Percentiles rank a stretch among this genome's conserved stretches.
These are phyloP conservation scores for Drosophila histrio DNA, from an alignment of 2,888 invertebrate genomes.

Conservation along the genomic window DNA sequence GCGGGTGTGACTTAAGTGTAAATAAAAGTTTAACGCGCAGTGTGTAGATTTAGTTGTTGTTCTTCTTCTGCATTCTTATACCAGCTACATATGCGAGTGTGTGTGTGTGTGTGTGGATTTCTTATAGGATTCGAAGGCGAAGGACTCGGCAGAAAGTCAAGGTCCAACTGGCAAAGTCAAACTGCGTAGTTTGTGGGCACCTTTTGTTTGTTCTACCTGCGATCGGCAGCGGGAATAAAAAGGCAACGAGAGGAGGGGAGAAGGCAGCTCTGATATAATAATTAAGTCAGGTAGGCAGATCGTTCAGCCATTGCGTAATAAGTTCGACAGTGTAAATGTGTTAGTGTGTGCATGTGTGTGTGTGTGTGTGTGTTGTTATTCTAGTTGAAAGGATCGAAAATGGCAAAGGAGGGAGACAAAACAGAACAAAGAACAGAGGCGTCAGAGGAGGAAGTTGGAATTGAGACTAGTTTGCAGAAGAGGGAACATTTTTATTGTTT, in stretches of 20 bases:
- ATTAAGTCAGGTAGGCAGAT: constrained; percentile 78
- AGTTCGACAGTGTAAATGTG: constrained; percentile 41
- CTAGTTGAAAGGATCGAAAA: constrained; percentile 66
- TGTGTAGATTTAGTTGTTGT: not conserved
- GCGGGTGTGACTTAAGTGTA: not conserved
- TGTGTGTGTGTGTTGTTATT: constrained; percentile 43
- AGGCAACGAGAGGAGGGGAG: not conserved
- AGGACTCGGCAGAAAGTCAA: constrained; percentile 51
- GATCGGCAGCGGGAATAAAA: not conserved
- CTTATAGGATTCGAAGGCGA: constrained; percentile 59
- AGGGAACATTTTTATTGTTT: constrained; percentile 34
- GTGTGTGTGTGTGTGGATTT: constrained; percentile 25
- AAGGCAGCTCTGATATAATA: constrained; percentile 68
- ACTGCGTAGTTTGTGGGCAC: constrained; percentile 64
- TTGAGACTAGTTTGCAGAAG: constrained; percentile 57
- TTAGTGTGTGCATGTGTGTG: constrained; percentile 13
- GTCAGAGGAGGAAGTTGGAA: constrained; percentile 32
- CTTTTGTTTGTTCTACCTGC: constrained; percentile 58
- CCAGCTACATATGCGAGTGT: not conserved
- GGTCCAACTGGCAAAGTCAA: constrained; percentile 55
- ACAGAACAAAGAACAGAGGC: constrained; percentile 29
- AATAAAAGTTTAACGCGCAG: not conserved
- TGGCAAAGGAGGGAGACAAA: constrained; percentile 12
- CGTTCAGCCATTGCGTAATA: constrained; percentile 75
- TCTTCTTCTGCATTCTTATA: not conserved